Percentiles rank a stretch among this genome's conserved stretches.
phyloP scores from a whole-genome alignment of 2,113 vertebrate genomes.

The Balaeniceps rex region DNA sequence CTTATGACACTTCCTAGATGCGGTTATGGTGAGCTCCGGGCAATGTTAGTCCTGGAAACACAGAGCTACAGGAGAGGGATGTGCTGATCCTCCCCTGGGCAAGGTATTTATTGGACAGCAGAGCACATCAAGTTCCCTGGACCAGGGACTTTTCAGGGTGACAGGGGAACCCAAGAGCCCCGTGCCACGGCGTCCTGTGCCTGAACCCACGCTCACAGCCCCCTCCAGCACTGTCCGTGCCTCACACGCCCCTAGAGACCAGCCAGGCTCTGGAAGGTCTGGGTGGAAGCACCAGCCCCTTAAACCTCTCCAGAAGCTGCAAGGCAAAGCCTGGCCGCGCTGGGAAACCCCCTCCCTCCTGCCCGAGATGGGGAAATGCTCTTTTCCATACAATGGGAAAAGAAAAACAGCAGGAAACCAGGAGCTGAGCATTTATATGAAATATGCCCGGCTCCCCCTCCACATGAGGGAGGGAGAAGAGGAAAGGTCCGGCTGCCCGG shows the following conservation, averaged over 20 bases:
- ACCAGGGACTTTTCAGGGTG: not conserved
- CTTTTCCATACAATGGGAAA: conserved; percentile 26
- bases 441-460: not conserved
- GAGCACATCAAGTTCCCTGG: not conserved
- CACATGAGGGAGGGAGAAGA: not conserved
- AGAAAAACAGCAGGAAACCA: conserved; percentile 61
- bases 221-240: not conserved
- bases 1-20: fast-evolving
- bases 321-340: not conserved
- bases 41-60: not conserved
- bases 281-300: not conserved
- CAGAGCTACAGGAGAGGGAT: not conserved
- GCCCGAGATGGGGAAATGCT: conserved; percentile 1
- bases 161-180: not conserved
- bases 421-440: not conserved
- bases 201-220: not conserved
- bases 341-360: not conserved
- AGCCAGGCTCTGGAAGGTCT: not conserved
- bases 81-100: fast-evolving
- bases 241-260: not conserved
- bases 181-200: fast-evolving
- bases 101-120: not conserved
- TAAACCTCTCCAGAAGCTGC: not conserved
- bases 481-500: not conserved
- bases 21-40: not conserved